These are phyloP conservation scores for Helarctos malayanus DNA, from an alignment of 2,797 vertebrate genomes.

Conservation along the genomic window DNA sequence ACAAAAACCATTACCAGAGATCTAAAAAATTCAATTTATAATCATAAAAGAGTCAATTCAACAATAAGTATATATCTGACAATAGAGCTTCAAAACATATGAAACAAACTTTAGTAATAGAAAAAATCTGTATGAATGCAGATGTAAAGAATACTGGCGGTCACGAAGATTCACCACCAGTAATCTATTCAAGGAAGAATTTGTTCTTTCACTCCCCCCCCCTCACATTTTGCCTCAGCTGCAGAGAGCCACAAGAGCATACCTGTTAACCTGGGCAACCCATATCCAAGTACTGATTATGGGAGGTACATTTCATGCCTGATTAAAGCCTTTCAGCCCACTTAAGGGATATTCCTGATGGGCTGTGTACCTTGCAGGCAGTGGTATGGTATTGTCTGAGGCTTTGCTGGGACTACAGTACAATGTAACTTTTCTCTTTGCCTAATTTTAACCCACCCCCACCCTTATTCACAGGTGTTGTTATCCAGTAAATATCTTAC, in stretches of 20 bases:
- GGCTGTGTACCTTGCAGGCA: neutral
- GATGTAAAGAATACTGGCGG: neutral
- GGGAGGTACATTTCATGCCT: neutral
- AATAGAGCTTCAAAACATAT: neutral
- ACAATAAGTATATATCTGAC: neutral
- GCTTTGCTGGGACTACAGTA: neutral
- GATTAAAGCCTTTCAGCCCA: neutral
- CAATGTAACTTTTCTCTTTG: neutral
- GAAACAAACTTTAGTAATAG: neutral
- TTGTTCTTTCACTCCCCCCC: neutral
- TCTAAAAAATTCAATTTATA: neutral
- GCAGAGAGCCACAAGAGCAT: neutral
- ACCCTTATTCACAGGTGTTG: neutral
- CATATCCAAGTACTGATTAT: neutral
- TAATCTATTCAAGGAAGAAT: neutral
- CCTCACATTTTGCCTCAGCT: slow-evolving; percentile 6
- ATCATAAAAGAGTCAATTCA: neutral
- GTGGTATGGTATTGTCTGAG: neutral
- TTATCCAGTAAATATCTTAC: neutral
- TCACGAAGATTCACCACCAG: neutral
- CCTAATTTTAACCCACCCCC: neutral
- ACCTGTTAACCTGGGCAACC: neutral
- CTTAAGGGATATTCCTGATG: neutral
- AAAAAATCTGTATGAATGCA: neutral
- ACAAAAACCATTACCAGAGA: neutral